phyloP scores from a whole-genome alignment of 2,888 invertebrate genomes.

The Seladonia tumulorum region DNA sequence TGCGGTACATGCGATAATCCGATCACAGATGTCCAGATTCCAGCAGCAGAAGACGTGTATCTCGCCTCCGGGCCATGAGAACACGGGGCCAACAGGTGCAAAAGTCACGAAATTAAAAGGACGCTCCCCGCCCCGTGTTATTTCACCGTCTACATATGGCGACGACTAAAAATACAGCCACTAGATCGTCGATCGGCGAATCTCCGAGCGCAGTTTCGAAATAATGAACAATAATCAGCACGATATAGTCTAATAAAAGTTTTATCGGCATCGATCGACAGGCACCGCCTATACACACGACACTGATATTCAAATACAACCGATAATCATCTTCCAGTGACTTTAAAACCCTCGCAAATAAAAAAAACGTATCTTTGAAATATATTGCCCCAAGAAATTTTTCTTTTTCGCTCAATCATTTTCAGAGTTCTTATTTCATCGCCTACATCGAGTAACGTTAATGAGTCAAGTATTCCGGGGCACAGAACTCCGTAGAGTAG shows the following conservation, averaged over 20 bases:
- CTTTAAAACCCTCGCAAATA: not conserved
- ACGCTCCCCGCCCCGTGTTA: slow-evolving; percentile 19
- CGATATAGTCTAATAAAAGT: not conserved
- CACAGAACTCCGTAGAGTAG: not conserved
- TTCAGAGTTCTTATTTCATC: not conserved
- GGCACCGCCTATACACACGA: not conserved
- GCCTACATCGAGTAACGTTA: not conserved
- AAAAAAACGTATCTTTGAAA: not conserved
- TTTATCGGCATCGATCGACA: not conserved
- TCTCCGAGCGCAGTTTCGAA: not conserved
- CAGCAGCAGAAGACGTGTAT: slow-evolving; percentile 25
- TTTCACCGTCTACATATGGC: not conserved
- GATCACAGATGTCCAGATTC: slow-evolving; percentile 50
- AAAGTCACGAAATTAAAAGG: slow-evolving; percentile 62
- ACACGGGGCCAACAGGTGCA: slow-evolving; percentile 62
- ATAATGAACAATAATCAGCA: not conserved
- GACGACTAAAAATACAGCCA: not conserved
- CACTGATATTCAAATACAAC: not conserved
- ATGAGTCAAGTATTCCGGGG: not conserved
- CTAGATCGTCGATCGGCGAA: not conserved
- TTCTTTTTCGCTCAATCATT: not conserved
- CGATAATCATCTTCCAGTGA: not conserved
- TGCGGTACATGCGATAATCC: slow-evolving; percentile 52
- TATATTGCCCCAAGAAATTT: not conserved
- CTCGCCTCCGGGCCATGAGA: slow-evolving; percentile 19